Evolutionary conservation across 2,797 vertebrate genomes (phyloP).

Genomic region (Microctenopoma stevenorrisi): DNA sequence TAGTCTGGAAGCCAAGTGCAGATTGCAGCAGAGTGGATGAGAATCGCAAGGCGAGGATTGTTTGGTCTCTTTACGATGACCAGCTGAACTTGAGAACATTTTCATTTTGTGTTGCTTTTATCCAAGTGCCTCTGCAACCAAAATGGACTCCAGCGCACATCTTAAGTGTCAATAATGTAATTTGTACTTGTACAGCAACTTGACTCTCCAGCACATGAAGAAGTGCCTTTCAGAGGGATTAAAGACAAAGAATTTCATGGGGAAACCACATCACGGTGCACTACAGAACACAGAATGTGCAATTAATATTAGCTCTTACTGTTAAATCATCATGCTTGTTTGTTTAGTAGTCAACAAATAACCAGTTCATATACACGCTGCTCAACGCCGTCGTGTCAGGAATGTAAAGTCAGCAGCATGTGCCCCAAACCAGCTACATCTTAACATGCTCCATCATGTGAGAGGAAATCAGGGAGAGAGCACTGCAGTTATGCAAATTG

Average conservation of each 20-base stretch:
- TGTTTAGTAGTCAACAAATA: constrained; percentile 20
- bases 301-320: constrained; percentile 45
- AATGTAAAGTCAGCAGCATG: constrained; percentile 49
- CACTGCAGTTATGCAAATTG: constrained; percentile 42
- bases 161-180: constrained; percentile 46
- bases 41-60: constrained; percentile 18
- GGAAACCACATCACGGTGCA: constrained; percentile 37
- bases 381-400: constrained; percentile 34
- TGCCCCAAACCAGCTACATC: constrained; percentile 33
- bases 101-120: constrained; percentile 31
- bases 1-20: constrained; percentile 51
- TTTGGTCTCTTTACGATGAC: constrained; percentile 18
- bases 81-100: constrained; percentile 14
- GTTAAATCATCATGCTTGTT: constrained; percentile 28
- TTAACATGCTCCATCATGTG: constrained; percentile 54
- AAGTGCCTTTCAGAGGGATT: constrained; percentile 61
- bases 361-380: constrained; percentile 15
- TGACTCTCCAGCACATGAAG: constrained; percentile 34
- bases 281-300: constrained; percentile 48
- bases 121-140: constrained; percentile 76
- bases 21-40: constrained; percentile 22
- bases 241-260: constrained; percentile 9
- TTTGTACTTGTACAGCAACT: constrained; percentile 1
- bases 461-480: constrained; percentile 23
- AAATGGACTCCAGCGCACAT: constrained; percentile 53